phyloP scores from a whole-genome alignment of 64 coral and sea anemone species.

The Actinia tenebrosa region DNA sequence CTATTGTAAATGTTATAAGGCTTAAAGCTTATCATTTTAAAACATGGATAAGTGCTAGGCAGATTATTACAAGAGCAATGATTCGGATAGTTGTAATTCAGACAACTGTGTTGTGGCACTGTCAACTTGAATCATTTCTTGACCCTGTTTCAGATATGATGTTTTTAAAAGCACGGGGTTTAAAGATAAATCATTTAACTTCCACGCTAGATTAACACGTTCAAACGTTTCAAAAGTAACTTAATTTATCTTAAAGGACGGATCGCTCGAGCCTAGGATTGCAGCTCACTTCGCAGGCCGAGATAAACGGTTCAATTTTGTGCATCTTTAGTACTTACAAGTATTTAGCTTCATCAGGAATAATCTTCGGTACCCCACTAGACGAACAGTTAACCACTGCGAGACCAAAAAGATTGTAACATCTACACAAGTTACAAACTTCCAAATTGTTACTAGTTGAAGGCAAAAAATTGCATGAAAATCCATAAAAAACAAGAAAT shows the following conservation, averaged over 20 bases:
- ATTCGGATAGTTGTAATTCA: background rate
- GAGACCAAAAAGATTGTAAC: background rate
- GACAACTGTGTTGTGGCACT: no score
- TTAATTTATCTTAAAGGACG: background rate
- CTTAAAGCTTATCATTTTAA: background rate
- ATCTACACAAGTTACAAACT: background rate
- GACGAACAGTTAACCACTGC: constrained; percentile 4
- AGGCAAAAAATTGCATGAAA: background rate
- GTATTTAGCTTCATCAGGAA: constrained; percentile 8
- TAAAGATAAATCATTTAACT: background rate
- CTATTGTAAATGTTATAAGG: background rate
- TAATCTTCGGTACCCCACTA: background rate
- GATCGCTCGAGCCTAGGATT: background rate
- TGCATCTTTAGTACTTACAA: background rate
- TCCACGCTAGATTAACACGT: background rate
- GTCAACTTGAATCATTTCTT: background rate
- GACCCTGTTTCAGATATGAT: background rate
- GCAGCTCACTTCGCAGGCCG: background rate
- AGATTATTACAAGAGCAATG: background rate
- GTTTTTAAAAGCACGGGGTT: no score
- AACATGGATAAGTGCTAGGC: background rate
- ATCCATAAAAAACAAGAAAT: background rate
- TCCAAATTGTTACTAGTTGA: background rate
- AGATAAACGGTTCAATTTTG: background rate
- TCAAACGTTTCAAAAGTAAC: background rate